These are phyloP conservation scores for Pipistrellus kuhlii DNA, from an alignment of 2,797 vertebrate genomes.

Conservation along the genomic window DNA sequence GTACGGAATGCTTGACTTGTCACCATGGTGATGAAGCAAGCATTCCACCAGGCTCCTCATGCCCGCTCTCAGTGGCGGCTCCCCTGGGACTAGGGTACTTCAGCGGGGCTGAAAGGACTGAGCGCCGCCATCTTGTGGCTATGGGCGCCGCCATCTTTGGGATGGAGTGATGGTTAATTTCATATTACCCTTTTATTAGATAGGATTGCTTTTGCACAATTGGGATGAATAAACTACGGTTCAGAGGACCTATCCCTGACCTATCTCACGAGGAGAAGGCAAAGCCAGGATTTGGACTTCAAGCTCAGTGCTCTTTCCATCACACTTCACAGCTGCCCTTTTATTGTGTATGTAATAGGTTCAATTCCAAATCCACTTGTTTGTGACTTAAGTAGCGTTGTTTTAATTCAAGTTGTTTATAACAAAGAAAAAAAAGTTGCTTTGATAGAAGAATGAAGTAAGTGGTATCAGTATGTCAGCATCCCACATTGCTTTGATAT, in stretches of 20 bases:
- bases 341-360: background rate
- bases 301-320: background rate
- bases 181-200: too few relatives aligned
- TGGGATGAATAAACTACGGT: background rate
- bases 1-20: too few relatives aligned
- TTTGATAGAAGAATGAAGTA: background rate
- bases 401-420: background rate
- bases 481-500: background rate
- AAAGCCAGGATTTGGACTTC: background rate
- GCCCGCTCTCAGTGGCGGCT: too few relatives aligned
- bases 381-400: background rate
- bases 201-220: background rate
- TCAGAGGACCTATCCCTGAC: background rate
- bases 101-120: too few relatives aligned
- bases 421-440: background rate
- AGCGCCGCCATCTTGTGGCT: too few relatives aligned
- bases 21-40: too few relatives aligned
- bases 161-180: too few relatives aligned
- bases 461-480: background rate
- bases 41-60: too few relatives aligned
- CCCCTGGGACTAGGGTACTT: too few relatives aligned
- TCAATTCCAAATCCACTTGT: background rate
- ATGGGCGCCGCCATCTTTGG: too few relatives aligned
- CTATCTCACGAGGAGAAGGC: background rate
- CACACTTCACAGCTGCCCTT: background rate